Base-by-base conservation (phyloP, 2,888 invertebrate species). In the Harpalus rubripes region DNA sequence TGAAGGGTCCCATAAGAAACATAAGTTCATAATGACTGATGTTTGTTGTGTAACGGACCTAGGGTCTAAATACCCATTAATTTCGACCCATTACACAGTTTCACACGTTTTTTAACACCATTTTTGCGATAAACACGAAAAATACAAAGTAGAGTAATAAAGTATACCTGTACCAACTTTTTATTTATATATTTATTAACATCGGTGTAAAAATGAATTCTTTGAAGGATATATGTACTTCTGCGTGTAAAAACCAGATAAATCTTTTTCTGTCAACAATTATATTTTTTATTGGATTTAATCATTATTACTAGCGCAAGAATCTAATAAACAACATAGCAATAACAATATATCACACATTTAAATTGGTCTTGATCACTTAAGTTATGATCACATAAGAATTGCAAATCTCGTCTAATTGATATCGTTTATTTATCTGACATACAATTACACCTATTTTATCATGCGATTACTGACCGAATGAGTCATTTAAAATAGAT, bases 361-460 rank as follows among this genome's bases (percentile, higher is more conserved):
- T 52, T 52, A 52, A 52, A 52, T 52, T 52, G 44, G 10, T 10
- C 44, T 52, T 52, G 26, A 18, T 22, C 63, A 12, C 22, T 63
- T 63, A 12, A 63, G 22, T 63, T 63, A 63, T 63, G 8, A 18
- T 26, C 26, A 10, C 18, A 63, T 68, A 68, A 32, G 68, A 68
- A 68, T 68, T 68, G 39, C 68, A 39, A 68, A 68, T 68, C 32
- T 6, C 26, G 32, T 68, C 39, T 39, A 68, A 68, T 52, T 52
- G 44, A 52, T 63, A 68, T 15, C 68, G 68, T 39, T 68, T 68
- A 39, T 68, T 39, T 68, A 68, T 68, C 32, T 68, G 68, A 68
- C 68, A 68, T 39, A 39, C 39, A 68, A 68, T 68, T 68, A 68
- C 68, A 68, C 68, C 63, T n/a, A 68, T 68, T 68, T 39, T 15